Conservation (phyloP, 2,797 vertebrate genomes). For the Scyliorhinus canicula region DNA sequence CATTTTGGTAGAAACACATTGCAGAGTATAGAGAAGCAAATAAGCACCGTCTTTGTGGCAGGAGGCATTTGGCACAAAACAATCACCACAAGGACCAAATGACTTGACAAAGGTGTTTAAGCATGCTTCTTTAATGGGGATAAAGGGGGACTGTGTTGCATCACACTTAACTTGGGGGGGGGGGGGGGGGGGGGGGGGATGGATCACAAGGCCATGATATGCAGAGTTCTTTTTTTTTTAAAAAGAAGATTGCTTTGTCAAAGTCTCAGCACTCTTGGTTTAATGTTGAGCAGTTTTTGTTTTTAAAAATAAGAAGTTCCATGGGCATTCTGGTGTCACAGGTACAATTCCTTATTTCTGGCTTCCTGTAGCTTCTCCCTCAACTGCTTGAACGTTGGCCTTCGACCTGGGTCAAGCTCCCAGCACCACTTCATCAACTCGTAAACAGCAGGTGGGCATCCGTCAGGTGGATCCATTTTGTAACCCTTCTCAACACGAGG, state of each 20-base stretch:
- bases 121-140: constrained; percentile 30
- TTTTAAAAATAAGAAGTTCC: constrained; percentile 33
- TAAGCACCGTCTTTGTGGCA: constrained; percentile 37
- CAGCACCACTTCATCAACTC: constrained; percentile 98
- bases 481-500: constrained; percentile 93
- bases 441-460: constrained; percentile 78
- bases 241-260: constrained; percentile 30
- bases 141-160: neutral
- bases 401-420: constrained; percentile 72
- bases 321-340: constrained; percentile 59
- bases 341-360: constrained; percentile 84
- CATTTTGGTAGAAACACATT: constrained; percentile 20
- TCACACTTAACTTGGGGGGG: neutral
- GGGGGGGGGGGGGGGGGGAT: neutral
- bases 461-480: constrained; percentile 92
- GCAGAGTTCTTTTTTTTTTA: constrained; percentile 27
- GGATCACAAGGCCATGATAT: constrained; percentile 35
- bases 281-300: constrained; percentile 24
- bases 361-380: constrained; percentile 89
- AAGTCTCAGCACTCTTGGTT: constrained; percentile 38
- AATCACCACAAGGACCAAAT: constrained; percentile 24
- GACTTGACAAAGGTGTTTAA: constrained; percentile 25
- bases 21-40: constrained; percentile 31
- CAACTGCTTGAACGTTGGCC: constrained; percentile 87
- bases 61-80: constrained; percentile 38